Evolutionary conservation across 2,888 invertebrate species (phyloP).

Genomic region (Ormyrus labotus): DNA sequence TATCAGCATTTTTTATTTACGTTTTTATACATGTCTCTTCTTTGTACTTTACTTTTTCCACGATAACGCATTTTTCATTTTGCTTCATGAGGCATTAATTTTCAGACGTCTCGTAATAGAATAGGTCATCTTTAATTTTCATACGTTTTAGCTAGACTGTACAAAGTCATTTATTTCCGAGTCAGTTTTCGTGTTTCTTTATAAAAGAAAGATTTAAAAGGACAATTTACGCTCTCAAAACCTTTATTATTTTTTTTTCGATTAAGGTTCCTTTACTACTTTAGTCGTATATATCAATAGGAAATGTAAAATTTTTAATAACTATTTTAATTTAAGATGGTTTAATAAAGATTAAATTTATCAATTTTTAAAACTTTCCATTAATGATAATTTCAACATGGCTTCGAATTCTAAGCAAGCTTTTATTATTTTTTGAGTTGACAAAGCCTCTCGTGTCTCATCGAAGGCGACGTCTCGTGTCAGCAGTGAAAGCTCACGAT

Average conservation of each 20-base stretch:
- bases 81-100: slow-evolving; percentile 13
- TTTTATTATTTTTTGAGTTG: slow-evolving; percentile 3
- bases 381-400: slow-evolving; percentile 13
- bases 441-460: not conserved
- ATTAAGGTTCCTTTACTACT: slow-evolving; percentile 45
- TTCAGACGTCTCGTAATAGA: slow-evolving; percentile 2
- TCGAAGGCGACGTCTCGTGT: not conserved
- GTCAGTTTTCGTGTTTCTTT: slow-evolving; percentile 52
- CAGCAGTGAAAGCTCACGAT: not conserved
- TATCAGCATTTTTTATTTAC: slow-evolving; percentile 9
- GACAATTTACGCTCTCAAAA: slow-evolving; percentile 23
- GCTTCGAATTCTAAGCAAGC: not conserved
- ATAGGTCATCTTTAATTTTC: slow-evolving; percentile 1
- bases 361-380: slow-evolving; percentile 51
- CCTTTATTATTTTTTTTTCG: slow-evolving; percentile 42
- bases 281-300: slow-evolving; percentile 41
- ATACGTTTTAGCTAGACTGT: not conserved
- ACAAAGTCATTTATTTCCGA: slow-evolving; percentile 28
- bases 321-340: slow-evolving; percentile 47
- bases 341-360: slow-evolving; percentile 56
- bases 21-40: not conserved
- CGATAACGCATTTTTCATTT: slow-evolving; percentile 17
- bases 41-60: not conserved
- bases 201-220: not conserved
- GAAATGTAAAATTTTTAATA: slow-evolving; percentile 49